These are phyloP conservation scores for Atherinomorus stipes DNA, from an alignment of 2,113 vertebrate species.

Conservation along the genomic window DNA sequence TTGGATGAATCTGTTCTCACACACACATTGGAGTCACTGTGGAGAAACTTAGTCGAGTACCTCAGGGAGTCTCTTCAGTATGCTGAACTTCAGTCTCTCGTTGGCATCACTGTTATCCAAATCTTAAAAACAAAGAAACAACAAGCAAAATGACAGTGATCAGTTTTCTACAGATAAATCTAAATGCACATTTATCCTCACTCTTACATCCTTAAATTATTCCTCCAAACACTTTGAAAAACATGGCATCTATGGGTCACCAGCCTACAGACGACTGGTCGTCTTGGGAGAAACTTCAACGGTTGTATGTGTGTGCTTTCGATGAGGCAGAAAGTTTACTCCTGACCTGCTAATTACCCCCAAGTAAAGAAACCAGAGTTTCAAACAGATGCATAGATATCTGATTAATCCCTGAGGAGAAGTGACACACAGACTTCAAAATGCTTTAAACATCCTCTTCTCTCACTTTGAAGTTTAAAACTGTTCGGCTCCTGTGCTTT, in stretches of 20 bases:
- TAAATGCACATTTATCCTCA: not conserved
- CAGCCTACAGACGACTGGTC: not conserved
- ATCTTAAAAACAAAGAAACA: constrained; percentile 76
- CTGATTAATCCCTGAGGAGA: constrained; percentile 19
- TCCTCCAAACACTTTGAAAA: not conserved
- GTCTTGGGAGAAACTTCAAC: not conserved
- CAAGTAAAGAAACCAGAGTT: not conserved
- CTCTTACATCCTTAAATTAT: not conserved
- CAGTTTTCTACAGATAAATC: constrained; percentile 1
- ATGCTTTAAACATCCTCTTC: constrained; percentile 7
- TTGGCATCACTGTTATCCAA: constrained; percentile 89
- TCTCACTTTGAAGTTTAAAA: constrained; percentile 44
- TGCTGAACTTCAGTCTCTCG: constrained; percentile 90
- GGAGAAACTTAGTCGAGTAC: constrained; percentile 68
- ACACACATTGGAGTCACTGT: not conserved
- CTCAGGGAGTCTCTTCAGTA: constrained; percentile 91
- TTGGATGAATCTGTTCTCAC: no score
- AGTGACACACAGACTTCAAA: constrained; percentile 41
- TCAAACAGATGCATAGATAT: constrained; percentile 11
- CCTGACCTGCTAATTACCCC: not conserved
- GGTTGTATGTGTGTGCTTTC: constrained; percentile 14
- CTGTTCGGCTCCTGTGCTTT: constrained; percentile 10
- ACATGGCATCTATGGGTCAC: no score
- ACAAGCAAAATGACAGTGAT: not conserved
- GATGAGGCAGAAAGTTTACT: constrained; percentile 10